Conservation (phyloP, 2,113 vertebrate species). For the Fulica atra region DNA sequence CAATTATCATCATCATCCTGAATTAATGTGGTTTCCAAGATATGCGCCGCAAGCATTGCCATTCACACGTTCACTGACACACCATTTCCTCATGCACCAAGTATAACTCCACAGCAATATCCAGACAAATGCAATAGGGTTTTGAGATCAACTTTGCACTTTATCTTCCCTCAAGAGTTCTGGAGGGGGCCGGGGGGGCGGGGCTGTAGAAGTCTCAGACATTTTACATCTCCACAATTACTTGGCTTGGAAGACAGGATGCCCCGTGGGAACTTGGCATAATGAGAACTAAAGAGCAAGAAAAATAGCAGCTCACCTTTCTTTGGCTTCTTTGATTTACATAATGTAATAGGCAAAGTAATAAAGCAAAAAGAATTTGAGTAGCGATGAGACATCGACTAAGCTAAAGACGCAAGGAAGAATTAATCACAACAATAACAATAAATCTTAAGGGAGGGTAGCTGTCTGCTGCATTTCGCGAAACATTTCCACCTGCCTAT, state of each 20-base stretch:
- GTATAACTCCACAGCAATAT: background rate
- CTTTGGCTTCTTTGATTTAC: background rate
- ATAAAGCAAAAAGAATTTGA: background rate
- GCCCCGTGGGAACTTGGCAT: background rate
- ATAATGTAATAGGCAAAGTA: background rate
- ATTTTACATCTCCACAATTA: background rate
- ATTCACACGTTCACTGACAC: background rate
- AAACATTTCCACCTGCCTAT: background rate
- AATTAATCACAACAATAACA: background rate
- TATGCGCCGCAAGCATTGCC: background rate
- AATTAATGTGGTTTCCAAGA: background rate
- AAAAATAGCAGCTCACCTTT: background rate
- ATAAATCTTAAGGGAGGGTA: background rate
- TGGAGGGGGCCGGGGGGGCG: too few species aligned
- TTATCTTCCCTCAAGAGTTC: background rate
- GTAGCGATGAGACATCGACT: background rate
- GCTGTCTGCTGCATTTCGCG: background rate
- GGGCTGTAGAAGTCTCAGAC: background rate
- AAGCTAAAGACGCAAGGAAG: background rate
- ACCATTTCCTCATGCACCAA: background rate
- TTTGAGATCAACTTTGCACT: background rate
- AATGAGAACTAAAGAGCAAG: background rate
- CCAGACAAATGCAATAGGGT: background rate
- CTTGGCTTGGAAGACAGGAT: background rate
- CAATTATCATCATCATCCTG: background rate